phyloP scores from a whole-genome alignment of 2,797 vertebrate genomes.

The Argyrosomus regius region DNA sequence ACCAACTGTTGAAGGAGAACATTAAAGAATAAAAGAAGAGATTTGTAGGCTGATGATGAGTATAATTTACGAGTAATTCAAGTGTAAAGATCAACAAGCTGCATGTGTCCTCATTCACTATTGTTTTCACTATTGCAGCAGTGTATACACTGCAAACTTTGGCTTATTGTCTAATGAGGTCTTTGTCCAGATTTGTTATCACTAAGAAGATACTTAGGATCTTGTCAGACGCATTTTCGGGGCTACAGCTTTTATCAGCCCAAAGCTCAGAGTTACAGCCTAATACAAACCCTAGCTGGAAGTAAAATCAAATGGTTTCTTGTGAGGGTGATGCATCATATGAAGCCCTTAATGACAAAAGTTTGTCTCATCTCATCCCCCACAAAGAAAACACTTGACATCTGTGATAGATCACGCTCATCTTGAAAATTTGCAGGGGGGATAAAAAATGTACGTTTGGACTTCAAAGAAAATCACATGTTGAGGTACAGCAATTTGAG shows the following conservation, averaged over 20 bases:
- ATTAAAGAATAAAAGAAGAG: slow-evolving; percentile 6
- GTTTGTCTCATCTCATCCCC: slow-evolving; percentile 59
- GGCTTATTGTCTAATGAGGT: slow-evolving; percentile 14
- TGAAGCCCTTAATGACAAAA: slow-evolving; percentile 57
- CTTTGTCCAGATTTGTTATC: slow-evolving; percentile 40
- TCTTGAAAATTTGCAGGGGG: slow-evolving; percentile 32
- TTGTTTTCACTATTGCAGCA: neutral
- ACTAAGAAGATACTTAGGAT: slow-evolving; percentile 51
- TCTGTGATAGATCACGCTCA: slow-evolving; percentile 49
- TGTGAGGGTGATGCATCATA: slow-evolving; percentile 57
- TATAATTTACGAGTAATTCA: neutral
- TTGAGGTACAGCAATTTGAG: slow-evolving; percentile 33
- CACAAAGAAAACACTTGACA: slow-evolving; percentile 61
- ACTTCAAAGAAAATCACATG: slow-evolving; percentile 55
- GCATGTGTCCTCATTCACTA: neutral
- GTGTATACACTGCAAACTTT: slow-evolving; percentile 4
- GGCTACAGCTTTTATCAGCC: slow-evolving; percentile 55
- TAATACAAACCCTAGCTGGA: slow-evolving; percentile 52
- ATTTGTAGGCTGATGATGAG: neutral
- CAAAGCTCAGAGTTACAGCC: slow-evolving; percentile 51
- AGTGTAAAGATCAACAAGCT: slow-evolving; percentile 9
- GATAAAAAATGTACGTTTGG: slow-evolving; percentile 20
- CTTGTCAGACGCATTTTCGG: slow-evolving; percentile 51
- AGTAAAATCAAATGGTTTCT: slow-evolving; percentile 67
- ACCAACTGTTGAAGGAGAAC: slow-evolving; percentile 1